These are phyloP conservation scores for Elymnias hypermnestra DNA, from an alignment of 1,140 invertebrate species.

Conservation along the genomic window DNA sequence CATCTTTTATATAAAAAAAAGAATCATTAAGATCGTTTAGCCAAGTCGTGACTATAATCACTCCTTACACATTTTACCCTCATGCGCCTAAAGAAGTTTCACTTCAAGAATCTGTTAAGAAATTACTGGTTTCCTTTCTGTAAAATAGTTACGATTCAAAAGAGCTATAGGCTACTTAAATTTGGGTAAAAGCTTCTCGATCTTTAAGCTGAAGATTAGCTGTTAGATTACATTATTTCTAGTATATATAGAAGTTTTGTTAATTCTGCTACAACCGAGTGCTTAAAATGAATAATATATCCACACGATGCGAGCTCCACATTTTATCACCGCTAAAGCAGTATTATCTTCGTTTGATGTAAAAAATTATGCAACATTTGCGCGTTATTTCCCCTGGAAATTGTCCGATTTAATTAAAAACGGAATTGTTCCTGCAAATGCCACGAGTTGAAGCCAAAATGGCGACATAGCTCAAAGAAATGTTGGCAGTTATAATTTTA, in stretches of 20 bases:
- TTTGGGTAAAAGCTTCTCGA: too few species aligned
- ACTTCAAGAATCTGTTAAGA: too few species aligned
- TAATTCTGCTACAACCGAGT: too few species aligned
- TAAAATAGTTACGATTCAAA: too few species aligned
- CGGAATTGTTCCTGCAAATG: neutral
- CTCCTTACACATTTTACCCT: too few species aligned
- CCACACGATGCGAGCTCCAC: neutral
- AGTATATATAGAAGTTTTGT: neutral
- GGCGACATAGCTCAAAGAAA: neutral
- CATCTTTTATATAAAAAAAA: too few species aligned
- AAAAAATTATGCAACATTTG: conserved; percentile 17
- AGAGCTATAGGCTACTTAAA: too few species aligned
- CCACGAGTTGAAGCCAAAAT: neutral
- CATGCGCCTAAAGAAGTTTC: too few species aligned
- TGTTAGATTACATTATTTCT: neutral
- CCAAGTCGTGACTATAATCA: too few species aligned
- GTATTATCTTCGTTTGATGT: conserved; percentile 10
- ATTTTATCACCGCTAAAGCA: neutral
- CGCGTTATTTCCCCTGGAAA: conserved; percentile 17
- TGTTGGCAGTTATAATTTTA: neutral
- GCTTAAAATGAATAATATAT: conserved; percentile 6
- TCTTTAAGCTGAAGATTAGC: too few species aligned
- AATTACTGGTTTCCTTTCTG: too few species aligned
- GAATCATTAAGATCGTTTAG: too few species aligned
- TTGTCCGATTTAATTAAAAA: conserved; percentile 20